Percentiles rank a stretch among this genome's conserved stretches.
Conservation (phyloP, 2,888 invertebrate genomes). For the Hemithea aestivaria region DNA sequence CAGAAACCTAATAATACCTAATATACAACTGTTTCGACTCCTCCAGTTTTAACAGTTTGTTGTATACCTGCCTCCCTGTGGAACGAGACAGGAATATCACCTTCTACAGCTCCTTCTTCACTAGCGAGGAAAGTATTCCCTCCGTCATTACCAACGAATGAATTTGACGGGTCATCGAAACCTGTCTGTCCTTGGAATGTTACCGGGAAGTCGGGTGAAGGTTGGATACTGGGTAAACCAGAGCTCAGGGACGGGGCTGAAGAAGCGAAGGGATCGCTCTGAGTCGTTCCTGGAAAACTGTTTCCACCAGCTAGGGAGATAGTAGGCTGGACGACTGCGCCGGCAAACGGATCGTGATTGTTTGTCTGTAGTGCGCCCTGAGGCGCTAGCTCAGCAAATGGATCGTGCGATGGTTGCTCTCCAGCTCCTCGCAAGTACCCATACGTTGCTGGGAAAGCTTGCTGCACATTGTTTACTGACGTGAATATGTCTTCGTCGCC, state of each 20-base stretch:
- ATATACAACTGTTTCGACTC: conserved; percentile 56
- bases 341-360: conserved; percentile 45
- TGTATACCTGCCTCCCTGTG: conserved; percentile 63
- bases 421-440: conserved; percentile 51
- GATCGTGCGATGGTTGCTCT: conserved; percentile 42
- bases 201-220: conserved; percentile 42
- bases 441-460: conserved; percentile 55
- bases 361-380: conserved; percentile 42
- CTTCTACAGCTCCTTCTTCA: conserved; percentile 36
- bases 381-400: conserved; percentile 44
- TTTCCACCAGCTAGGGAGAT: conserved; percentile 41
- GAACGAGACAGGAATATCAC: conserved; percentile 54
- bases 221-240: conserved; percentile 34
- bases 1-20: no score
- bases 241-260: conserved; percentile 37
- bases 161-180: conserved; percentile 44
- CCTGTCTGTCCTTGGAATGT: conserved; percentile 38
- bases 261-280: conserved; percentile 41
- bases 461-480: conserved; percentile 52
- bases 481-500: conserved; percentile 59
- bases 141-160: conserved; percentile 43
- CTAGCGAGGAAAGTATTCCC: conserved; percentile 37
- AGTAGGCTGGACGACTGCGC: conserved; percentile 41
- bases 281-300: conserved; percentile 41
- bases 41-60: conserved; percentile 56